phyloP scores from a whole-genome alignment of 2,888 invertebrate species.

The Dynastes hyllus region DNA sequence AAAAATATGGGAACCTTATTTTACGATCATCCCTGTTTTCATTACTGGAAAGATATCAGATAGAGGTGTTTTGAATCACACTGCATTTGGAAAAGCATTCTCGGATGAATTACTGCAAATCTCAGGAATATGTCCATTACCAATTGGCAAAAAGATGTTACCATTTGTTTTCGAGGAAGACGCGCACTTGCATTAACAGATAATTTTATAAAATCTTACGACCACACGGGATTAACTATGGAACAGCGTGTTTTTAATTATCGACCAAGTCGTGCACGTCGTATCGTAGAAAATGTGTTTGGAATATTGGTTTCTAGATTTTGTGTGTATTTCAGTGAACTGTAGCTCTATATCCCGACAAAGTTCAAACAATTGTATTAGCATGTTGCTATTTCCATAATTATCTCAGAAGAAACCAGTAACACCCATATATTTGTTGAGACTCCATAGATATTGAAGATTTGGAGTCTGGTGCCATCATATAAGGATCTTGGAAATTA shows the following conservation, averaged over 20 bases:
- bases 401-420: conserved; percentile 52
- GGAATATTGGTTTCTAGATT: conserved; percentile 56
- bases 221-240: too few species aligned
- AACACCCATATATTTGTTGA: too few species aligned
- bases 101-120: conserved; percentile 43
- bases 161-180: too few species aligned
- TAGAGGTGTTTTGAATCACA: conserved; percentile 2
- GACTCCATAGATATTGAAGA: too few species aligned
- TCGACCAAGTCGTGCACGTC: conserved; percentile 54
- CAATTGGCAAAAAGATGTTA: too few species aligned
- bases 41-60: conserved; percentile 54
- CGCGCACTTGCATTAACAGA: conserved; percentile 42
- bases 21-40: conserved; percentile 47
- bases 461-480: too few species aligned
- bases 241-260: conserved; percentile 48
- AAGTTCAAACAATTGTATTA: conserved; percentile 54
- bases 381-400: conserved; percentile 57
- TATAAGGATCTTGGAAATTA: too few species aligned
- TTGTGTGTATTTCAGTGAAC: background rate
- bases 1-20: too few species aligned
- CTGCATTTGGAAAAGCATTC: conserved; percentile 24
- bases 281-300: conserved; percentile 56
- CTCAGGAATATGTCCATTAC: too few species aligned
- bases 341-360: conserved; percentile 17
- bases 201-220: conserved; percentile 41